Conservation (phyloP, 2,888 invertebrate genomes). For the Eupithecia insigniata region DNA sequence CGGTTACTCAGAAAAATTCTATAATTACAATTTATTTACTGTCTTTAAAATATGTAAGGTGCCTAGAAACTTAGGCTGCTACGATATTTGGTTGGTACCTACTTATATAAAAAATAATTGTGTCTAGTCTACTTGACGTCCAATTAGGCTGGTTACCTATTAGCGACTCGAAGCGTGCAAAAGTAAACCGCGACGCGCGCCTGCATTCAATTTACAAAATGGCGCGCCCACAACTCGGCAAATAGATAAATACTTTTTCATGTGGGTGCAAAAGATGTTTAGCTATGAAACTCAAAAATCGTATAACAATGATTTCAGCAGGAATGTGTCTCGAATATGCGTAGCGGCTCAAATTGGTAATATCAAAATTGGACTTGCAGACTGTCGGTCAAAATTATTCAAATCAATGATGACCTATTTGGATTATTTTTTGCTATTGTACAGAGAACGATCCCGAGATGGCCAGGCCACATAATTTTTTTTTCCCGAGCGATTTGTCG, state of each 20-base stretch:
- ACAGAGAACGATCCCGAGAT: too few species aligned
- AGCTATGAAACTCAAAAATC: too few species aligned
- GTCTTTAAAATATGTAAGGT: not conserved
- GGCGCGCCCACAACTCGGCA: constrained; percentile 3
- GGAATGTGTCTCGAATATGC: too few species aligned
- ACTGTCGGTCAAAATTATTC: too few species aligned
- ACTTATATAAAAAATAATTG: not conserved
- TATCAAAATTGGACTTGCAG: too few species aligned
- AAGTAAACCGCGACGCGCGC: not conserved
- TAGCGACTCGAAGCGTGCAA: constrained; percentile 5
- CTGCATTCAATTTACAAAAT: not conserved
- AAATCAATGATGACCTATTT: too few species aligned
- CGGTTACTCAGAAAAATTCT: too few species aligned
- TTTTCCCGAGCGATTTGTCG: too few species aligned
- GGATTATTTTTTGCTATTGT: too few species aligned
- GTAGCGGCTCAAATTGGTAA: too few species aligned
- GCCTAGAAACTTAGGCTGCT: not conserved
- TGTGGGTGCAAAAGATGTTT: not conserved
- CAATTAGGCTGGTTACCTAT: constrained; percentile 3
- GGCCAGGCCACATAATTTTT: too few species aligned
- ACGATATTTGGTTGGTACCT: not conserved
- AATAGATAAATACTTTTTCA: not conserved
- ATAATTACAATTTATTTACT: not conserved
- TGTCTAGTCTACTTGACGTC: not conserved
- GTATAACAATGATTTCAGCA: too few species aligned